These are phyloP conservation scores for Fragum fragum DNA, from an alignment of 2,888 invertebrate genomes.

Conservation along the genomic window DNA sequence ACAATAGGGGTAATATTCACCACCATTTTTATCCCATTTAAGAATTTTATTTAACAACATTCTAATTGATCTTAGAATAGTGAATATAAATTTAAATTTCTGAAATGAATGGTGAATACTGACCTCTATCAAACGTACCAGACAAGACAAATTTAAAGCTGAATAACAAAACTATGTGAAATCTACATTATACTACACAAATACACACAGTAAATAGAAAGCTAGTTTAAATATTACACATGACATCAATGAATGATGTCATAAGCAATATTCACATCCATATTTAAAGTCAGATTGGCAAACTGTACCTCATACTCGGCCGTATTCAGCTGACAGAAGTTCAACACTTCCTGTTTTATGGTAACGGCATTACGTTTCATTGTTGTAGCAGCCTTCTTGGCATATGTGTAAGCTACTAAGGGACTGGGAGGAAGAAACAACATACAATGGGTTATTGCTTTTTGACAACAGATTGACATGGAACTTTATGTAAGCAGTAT, in stretches of 20 bases:
- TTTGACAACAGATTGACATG: too few species aligned
- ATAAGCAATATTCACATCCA: slow-evolving; percentile 24
- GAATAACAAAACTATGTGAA: slow-evolving; percentile 4
- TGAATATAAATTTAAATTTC: too few species aligned
- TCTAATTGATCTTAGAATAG: too few species aligned
- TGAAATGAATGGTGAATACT: too few species aligned
- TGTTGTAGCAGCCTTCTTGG: slow-evolving; percentile 87
- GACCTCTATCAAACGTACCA: neutral
- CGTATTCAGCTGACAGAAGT: slow-evolving; percentile 83
- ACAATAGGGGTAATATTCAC: too few species aligned
- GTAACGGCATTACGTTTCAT: slow-evolving; percentile 78
- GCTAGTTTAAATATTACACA: slow-evolving; percentile 13
- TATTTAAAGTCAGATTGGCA: neutral
- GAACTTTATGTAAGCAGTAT: too few species aligned
- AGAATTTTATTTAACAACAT: too few species aligned
- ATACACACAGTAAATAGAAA: slow-evolving; percentile 25
- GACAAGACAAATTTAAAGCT: neutral
- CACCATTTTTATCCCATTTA: too few species aligned
- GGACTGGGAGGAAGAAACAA: slow-evolving; percentile 43
- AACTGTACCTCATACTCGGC: slow-evolving; percentile 84
- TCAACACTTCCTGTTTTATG: slow-evolving; percentile 85
- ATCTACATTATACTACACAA: slow-evolving; percentile 12
- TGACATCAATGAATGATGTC: slow-evolving; percentile 10
- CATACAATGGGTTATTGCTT: too few species aligned
- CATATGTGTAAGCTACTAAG: slow-evolving; percentile 66